Base-by-base conservation (phyloP, 2,797 vertebrate species). In the Chelonia mydas region DNA sequence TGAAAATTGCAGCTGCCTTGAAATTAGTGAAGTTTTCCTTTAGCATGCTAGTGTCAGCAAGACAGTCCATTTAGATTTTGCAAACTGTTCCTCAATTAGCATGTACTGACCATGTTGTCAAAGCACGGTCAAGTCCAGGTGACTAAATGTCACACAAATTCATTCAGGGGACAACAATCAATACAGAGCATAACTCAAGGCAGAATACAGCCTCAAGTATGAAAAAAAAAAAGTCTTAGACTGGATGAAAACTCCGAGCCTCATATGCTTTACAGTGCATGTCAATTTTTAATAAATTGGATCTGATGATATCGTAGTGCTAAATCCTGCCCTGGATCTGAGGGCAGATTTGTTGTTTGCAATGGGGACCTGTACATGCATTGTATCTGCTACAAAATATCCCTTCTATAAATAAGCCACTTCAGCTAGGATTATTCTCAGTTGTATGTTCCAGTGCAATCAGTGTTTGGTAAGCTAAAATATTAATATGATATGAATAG, bases 1-100 rank as follows among this genome's bases (percentile, higher is more conserved):
- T 19, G 53, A 77, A 54, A 92, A 76, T 28, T 12, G 47, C 47
- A 17, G n/a, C 12, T 76, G 17, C 23, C 33, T 53, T 50, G 41
- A 72, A 95, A 94, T 92, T 88, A 84, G 37, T 82, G 27, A 94
- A 81, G 50, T 88, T 92, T 93, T 94, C 9, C 65, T 83, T 57
- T 61, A 86, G 68, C 33, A 53, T 54, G 23, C 21, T 80, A 80
- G 7, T 17, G 27, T 27, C 41, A 94, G 80, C 28, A 93, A 65
- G 16, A 77, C 21, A 87, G 27, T 83, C 57, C 53, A 90, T 82
- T 96, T 92, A 90, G 79, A 87, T 68, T 77, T 94, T 94, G 51
- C 5, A 85, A 85, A 88, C 13, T 49, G 11, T 55, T 93, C 31
- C 21, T 94, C 72, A 83, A 31, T 57, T 12, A 81, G 19, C 28